These are phyloP conservation scores for Megamerina dolium DNA, from an alignment of 2,888 invertebrate species.

Conservation along the genomic window DNA sequence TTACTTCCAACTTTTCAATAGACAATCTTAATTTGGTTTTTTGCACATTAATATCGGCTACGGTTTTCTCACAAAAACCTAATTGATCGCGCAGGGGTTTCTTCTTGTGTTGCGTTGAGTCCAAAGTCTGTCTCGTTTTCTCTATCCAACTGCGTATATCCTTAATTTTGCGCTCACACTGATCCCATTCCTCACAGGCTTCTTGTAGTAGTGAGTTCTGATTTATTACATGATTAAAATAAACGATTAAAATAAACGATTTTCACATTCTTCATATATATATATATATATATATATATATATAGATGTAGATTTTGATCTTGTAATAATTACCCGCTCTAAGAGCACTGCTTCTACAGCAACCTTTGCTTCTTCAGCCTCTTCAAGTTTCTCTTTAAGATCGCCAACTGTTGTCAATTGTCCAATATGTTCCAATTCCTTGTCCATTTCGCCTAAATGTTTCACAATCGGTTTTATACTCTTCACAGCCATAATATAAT, in stretches of 20 bases:
- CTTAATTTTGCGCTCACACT: conserved; percentile 89
- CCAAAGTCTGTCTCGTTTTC: conserved; percentile 70
- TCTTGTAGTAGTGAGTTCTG: conserved; percentile 85
- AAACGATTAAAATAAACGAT: too few species aligned
- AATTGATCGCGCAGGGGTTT: conserved; percentile 83
- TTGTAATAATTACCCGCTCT: conserved; percentile 64
- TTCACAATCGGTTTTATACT: conserved; percentile 83
- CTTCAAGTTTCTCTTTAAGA: conserved; percentile 76
- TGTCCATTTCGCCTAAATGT: conserved; percentile 85
- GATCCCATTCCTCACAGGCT: conserved; percentile 91
- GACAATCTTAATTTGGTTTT: conserved; percentile 84
- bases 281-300: too few species aligned
- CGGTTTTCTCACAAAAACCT: conserved; percentile 76
- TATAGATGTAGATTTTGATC: not conserved
- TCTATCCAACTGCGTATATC: conserved; percentile 87
- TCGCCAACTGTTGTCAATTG: conserved; percentile 80
- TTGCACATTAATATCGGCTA: conserved; percentile 81
- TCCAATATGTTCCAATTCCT: conserved; percentile 78
- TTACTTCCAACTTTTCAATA: conserved; percentile 83
- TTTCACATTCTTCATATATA: too few species aligned
- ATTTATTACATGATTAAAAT: too few species aligned
- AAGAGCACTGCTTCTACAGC: conserved; percentile 77
- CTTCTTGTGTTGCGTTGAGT: conserved; percentile 77
- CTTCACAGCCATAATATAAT: conserved; percentile 83
- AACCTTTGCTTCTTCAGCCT: conserved; percentile 80